Conservation (phyloP, 2,113 vertebrate species). For the Pollachius pollachius region DNA sequence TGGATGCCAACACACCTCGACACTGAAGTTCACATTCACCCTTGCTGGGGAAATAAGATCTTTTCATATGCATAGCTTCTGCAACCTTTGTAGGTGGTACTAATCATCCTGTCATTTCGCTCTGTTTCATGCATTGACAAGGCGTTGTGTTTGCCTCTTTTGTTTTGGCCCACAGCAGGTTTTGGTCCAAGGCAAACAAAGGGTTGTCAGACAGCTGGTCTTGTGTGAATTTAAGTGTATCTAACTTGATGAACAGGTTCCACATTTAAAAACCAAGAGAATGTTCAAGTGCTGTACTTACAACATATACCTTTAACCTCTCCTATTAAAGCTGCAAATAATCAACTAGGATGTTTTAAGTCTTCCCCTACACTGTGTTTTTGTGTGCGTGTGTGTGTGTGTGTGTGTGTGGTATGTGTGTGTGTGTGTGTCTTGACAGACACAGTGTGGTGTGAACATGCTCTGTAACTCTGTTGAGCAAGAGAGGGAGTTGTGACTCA, state of each 20-base stretch:
- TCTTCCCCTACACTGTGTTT: not conserved
- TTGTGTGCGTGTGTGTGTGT: not conserved
- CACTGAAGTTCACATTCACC: not conserved
- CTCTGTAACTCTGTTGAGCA: not conserved
- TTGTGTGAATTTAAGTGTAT: conserved; percentile 8
- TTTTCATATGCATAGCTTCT: not conserved
- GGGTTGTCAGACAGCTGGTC: conserved; percentile 4
- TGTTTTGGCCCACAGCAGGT: not conserved
- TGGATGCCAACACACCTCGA: not conserved
- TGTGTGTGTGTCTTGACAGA: too few species aligned
- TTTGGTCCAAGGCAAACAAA: conserved; percentile 30
- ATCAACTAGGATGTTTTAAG: too few species aligned
- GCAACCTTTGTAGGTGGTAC: not conserved
- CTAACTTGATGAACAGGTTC: conserved; percentile 67
- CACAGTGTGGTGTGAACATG: too few species aligned
- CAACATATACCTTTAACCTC: conserved; percentile 10
- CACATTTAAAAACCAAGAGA: conserved; percentile 22
- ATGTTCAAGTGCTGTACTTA: conserved; percentile 15
- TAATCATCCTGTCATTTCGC: not conserved
- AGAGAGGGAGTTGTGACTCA: not conserved
- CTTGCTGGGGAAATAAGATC: not conserved
- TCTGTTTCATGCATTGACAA: too few species aligned
- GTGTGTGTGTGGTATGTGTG: conserved; percentile 1
- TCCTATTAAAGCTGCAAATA: not conserved
- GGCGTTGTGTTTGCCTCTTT: too few species aligned